Evolutionary conservation across 2,113 vertebrate species (phyloP).

Genomic region (Eulemur macaco): DNA sequence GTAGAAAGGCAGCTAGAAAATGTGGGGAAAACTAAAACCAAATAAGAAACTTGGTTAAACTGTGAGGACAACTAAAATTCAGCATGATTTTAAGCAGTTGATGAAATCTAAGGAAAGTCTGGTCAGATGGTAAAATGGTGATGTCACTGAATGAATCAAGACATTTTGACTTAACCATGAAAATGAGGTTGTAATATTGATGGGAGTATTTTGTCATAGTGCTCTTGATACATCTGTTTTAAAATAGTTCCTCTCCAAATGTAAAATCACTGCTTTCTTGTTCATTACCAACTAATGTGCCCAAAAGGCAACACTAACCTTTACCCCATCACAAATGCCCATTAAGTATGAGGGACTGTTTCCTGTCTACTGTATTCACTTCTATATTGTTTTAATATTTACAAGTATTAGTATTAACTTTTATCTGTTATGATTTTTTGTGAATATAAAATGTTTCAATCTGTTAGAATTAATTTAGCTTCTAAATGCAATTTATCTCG

Average conservation of each 20-base stretch:
- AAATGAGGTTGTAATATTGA: neutral
- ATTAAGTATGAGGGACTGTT: neutral
- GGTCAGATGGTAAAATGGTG: neutral
- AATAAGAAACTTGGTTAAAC: neutral
- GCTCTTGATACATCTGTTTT: neutral
- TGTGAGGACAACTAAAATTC: neutral
- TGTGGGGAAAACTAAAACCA: neutral
- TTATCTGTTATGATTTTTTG: neutral
- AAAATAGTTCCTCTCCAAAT: neutral
- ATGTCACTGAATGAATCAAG: neutral
- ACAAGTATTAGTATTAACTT: neutral
- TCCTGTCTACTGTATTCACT: neutral
- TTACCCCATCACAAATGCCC: neutral
- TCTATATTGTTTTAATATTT: neutral
- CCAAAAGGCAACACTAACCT: neutral
- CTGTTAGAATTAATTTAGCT: neutral
- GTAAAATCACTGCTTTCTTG: neutral
- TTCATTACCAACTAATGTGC: neutral
- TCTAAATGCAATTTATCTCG: neutral
- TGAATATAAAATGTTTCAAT: neutral
- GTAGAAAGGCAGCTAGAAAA: neutral
- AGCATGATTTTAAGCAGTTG: neutral
- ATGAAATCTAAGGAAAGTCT: neutral
- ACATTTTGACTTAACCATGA: neutral
- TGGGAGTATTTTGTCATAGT: neutral